Evolutionary conservation across 2,797 vertebrate genomes (phyloP).

Genomic region (Florisuga fusca): DNA sequence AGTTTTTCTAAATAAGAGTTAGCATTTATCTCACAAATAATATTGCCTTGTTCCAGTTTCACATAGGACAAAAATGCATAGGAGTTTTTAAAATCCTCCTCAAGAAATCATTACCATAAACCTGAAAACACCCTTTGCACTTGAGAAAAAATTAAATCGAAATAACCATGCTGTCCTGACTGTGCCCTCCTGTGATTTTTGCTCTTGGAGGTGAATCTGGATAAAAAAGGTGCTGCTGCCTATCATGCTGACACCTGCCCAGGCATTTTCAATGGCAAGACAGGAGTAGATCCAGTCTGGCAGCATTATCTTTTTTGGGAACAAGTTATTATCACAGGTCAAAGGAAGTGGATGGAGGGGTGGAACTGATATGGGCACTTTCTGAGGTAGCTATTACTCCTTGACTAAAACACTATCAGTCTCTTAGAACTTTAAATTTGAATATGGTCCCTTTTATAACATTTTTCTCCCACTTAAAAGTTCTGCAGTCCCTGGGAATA

Average conservation of each 20-base stretch:
- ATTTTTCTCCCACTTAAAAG: not conserved
- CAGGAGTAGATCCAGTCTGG: not conserved
- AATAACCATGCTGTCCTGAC: not conserved
- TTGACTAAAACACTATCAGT: not conserved
- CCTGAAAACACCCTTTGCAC: not conserved
- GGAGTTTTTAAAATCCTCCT: slow-evolving; percentile 12
- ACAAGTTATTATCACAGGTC: not conserved
- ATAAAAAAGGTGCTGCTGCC: not conserved
- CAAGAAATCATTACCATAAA: slow-evolving; percentile 1
- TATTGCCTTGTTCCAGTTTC: not conserved
- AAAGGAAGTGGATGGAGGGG: not conserved
- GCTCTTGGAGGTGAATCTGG: not conserved
- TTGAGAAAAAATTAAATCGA: not conserved
- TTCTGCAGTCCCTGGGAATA: not conserved
- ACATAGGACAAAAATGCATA: not conserved
- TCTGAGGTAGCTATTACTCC: not conserved
- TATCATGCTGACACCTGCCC: accelerated
- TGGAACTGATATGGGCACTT: not conserved
- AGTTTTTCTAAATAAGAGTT: not conserved
- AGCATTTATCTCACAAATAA: slow-evolving; percentile 41
- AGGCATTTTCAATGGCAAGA: not conserved
- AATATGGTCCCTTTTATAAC: not conserved
- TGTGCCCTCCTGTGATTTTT: not conserved
- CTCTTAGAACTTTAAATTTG: not conserved
- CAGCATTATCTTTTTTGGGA: not conserved